Conservation (phyloP, 2,797 vertebrate genomes). For the Acomys russatus region DNA sequence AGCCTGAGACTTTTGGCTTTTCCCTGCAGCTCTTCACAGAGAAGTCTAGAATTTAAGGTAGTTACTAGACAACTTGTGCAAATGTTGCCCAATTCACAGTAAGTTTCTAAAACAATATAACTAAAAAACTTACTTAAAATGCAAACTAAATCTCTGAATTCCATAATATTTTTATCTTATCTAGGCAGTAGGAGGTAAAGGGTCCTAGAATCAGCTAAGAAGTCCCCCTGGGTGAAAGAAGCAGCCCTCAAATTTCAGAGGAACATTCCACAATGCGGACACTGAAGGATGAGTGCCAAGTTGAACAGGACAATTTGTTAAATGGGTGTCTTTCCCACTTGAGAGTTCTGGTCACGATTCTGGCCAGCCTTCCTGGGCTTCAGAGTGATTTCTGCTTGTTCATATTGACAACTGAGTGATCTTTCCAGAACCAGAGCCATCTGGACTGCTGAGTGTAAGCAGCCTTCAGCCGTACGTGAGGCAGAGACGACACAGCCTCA, state of each 20-base stretch:
- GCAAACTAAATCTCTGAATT: constrained; percentile 71
- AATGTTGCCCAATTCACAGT: background rate
- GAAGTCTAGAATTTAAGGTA: background rate
- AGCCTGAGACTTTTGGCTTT: background rate
- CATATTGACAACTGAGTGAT: constrained; percentile 33
- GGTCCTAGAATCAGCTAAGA: constrained; percentile 40
- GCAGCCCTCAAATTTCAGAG: constrained; percentile 73
- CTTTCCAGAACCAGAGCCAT: constrained; percentile 33
- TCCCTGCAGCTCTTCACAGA: background rate
- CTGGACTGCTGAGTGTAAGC: background rate
- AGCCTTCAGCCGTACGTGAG: background rate
- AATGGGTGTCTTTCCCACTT: constrained; percentile 3
- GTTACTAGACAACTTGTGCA: background rate
- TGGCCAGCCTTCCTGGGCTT: constrained; percentile 8
- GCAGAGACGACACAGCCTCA: background rate
- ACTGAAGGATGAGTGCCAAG: background rate
- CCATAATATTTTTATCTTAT: constrained; percentile 63
- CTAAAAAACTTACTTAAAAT: constrained; percentile 59
- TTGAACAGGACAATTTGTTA: background rate
- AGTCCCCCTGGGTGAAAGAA: constrained; percentile 62
- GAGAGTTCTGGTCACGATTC: background rate
- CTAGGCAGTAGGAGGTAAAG: constrained; percentile 62
- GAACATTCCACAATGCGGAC: constrained; percentile 68
- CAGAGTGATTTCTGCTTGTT: constrained; percentile 10
- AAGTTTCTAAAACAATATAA: constrained; percentile 45